These are phyloP conservation scores for Hemiscyllium ocellatum DNA, from an alignment of 2,113 vertebrate genomes.

Conservation along the genomic window DNA sequence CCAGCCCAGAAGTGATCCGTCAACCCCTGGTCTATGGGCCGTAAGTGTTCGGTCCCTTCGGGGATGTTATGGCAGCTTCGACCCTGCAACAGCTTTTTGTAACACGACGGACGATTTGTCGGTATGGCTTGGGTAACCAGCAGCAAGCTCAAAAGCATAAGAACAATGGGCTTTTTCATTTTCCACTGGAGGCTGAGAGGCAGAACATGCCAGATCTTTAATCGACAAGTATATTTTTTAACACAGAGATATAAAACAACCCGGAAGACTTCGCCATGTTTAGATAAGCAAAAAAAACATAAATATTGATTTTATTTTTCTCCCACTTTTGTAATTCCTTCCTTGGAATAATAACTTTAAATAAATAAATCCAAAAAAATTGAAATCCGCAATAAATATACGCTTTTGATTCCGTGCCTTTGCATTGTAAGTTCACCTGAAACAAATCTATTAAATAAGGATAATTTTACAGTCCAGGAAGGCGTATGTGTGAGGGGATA, in stretches of 20 bases:
- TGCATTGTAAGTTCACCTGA: not conserved
- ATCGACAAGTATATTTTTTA: not conserved
- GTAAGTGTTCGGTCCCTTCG: slow-evolving; percentile 47
- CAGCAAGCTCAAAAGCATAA: slow-evolving; percentile 52
- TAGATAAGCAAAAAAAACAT: no score
- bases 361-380: not conserved
- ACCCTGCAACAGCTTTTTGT: slow-evolving; percentile 57
- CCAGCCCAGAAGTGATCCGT: slow-evolving; percentile 66
- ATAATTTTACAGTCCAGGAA: not conserved
- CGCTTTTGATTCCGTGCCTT: not conserved
- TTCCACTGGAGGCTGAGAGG: slow-evolving; percentile 38
- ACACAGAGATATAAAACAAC: not conserved
- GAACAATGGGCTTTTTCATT: slow-evolving; percentile 46
- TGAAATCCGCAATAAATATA: no score
- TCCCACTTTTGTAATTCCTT: not conserved
- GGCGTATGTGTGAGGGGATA: not conserved
- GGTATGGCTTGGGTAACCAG: slow-evolving; percentile 44
- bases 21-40: slow-evolving; percentile 44
- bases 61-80: slow-evolving; percentile 57
- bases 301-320: not conserved
- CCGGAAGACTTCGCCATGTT: not conserved
- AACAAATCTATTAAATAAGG: not conserved
- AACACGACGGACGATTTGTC: slow-evolving; percentile 54
- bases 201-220: not conserved
- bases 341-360: not conserved